Base-by-base conservation (phyloP, 2,888 invertebrate genomes). In the Hypena proboscidalis region DNA sequence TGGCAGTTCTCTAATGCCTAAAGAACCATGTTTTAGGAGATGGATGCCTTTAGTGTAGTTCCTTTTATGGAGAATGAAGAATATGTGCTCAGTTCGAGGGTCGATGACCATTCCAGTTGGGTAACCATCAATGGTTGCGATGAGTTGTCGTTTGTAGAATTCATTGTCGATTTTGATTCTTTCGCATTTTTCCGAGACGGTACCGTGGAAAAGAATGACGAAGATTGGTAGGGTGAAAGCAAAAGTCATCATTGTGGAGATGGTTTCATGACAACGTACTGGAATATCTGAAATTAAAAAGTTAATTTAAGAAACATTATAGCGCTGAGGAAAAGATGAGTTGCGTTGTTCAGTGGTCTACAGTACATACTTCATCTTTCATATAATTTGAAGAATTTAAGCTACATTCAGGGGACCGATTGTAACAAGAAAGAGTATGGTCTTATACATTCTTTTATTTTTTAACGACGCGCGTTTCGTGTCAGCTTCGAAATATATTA, bases 21-120 rank as follows among this genome's bases (percentile, higher is more conserved):
- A 59, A 4, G 90, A 82, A 0, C 90, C 90, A 33, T 87, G 83
- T 46, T 82, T 82, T 0, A 90, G 51, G 0, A 90, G 45, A 55
- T 89, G 82, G 2, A 89, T 78, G 1, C 90, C 90, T 78, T 83
- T 88, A 0, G 89, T 90, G 33, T 87, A 89, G 45, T 90, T 90
- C 9, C 78, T 73, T 65, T 90, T 90, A 31, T 90, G 85, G 0
- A 90, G 73, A 1, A 87, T 74, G 41, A 90, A 90, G 58, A 89
- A 89, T 32, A 90, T 77, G 49, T 90, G 71, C 1, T 90, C 90
- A 0, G 85, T 87, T 46, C 69, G 70, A 0, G 86, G 82, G 30
- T 90, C 90, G 4, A 85, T 56, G 0, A 83, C 84, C 13, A 90
- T 75, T 2, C 85, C 85, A 0, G 88, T 87, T 0, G 90, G 81